Evolutionary conservation across 2,797 vertebrate species (phyloP).

Genomic region (Falco cherrug): DNA sequence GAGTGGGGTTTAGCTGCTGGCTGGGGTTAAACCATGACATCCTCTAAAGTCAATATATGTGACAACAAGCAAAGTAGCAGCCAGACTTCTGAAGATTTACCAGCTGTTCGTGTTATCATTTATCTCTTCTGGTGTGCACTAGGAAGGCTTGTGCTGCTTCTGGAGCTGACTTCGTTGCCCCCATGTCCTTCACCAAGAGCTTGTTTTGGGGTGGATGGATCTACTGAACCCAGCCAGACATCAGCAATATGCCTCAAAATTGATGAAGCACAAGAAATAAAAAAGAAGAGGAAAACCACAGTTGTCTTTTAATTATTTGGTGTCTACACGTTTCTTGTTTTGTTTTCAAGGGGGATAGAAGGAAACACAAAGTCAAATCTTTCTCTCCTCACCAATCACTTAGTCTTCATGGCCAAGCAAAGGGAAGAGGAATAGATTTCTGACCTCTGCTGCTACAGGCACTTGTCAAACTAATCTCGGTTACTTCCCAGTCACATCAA

Average conservation of each 20-base stretch:
- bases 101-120: neutral
- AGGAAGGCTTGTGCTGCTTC: neutral
- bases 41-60: neutral
- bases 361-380: neutral
- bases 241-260: neutral
- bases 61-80: neutral
- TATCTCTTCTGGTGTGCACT: neutral
- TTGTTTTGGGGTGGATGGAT: neutral
- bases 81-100: neutral
- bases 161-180: neutral
- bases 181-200: neutral
- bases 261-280: neutral
- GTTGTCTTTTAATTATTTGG: neutral
- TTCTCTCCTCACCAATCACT: rapidly evolving
- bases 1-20: too few species aligned
- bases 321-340: neutral
- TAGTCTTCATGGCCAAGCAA: neutral
- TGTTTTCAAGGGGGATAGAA: neutral
- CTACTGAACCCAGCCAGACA: neutral
- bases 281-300: neutral
- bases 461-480: neutral
- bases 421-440: neutral
- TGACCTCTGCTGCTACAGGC: neutral
- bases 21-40: too few species aligned
- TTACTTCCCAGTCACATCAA: neutral